A percentile compares a stretch with the other conserved stretches of the same genome.
Conservation (phyloP, 2,113 vertebrate genomes). For the Polypterus senegalus region DNA sequence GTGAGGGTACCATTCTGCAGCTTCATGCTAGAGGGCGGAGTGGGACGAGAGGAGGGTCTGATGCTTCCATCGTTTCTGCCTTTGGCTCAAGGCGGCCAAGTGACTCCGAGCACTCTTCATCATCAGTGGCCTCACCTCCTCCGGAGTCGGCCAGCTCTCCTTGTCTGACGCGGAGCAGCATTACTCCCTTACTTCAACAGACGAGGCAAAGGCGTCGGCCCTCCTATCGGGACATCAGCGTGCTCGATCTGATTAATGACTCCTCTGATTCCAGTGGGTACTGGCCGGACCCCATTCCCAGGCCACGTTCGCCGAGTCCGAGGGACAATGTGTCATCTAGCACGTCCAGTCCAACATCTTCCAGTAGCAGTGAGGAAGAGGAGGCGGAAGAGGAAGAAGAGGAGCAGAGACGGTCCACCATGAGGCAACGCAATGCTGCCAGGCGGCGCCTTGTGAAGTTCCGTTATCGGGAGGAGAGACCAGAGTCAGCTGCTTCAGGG, state of each 20-base stretch:
- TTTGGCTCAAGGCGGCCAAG: constrained; percentile 32
- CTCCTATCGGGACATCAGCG: constrained; percentile 64
- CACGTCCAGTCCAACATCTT: constrained; percentile 32
- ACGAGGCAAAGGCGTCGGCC: constrained; percentile 26
- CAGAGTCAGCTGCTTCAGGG: constrained; percentile 36
- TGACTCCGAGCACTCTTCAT: constrained; percentile 70
- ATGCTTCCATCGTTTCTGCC: neutral
- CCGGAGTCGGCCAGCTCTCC: constrained; percentile 27
- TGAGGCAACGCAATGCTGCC: constrained; percentile 71
- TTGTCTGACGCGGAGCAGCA: neutral
- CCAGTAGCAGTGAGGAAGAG: constrained; percentile 50
- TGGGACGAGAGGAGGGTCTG: neutral
- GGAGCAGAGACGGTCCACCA: constrained; percentile 63
- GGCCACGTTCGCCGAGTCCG: constrained; percentile 80
- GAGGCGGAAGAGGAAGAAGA: constrained; percentile 58
- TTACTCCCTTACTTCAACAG: neutral
- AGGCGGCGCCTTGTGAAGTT: constrained; percentile 57
- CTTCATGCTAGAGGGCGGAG: constrained; percentile 72
- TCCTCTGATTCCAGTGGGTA: constrained; percentile 62
- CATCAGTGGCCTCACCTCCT: constrained; percentile 57
- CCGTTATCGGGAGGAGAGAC: constrained; percentile 55
- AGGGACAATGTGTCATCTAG: constrained; percentile 66
- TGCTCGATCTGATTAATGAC: constrained; percentile 73
- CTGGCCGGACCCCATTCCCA: constrained; percentile 75
- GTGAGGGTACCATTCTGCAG: constrained; percentile 89